Evolutionary conservation across 2,113 vertebrate genomes (phyloP).

Genomic region (Calidris pygmaea): DNA sequence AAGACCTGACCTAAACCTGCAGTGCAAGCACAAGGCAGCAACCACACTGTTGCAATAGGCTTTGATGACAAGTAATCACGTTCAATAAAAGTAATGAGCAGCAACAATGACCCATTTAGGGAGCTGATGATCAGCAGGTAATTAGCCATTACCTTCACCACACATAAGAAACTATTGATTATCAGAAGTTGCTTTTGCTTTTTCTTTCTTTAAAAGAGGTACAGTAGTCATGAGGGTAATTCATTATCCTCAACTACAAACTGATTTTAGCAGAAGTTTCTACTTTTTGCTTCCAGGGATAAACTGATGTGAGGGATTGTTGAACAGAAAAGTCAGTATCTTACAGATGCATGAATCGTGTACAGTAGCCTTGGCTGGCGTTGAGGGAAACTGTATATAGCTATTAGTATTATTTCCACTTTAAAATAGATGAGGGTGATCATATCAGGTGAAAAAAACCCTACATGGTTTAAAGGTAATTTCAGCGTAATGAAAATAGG

Average conservation of each 20-base stretch:
- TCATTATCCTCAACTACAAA: not conserved
- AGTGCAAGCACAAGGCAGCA: not conserved
- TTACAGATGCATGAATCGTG: not conserved
- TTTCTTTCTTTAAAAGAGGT: not conserved
- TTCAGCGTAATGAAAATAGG: not conserved
- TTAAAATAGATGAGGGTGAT: not conserved
- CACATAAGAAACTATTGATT: not conserved
- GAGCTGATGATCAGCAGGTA: slow-evolving; percentile 16
- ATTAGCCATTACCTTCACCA: slow-evolving; percentile 6
- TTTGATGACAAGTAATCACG: slow-evolving; percentile 27
- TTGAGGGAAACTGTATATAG: not conserved
- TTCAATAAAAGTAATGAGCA: slow-evolving; percentile 51
- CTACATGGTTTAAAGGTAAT: not conserved
- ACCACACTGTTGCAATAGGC: not conserved
- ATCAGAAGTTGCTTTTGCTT: not conserved
- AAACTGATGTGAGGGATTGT: not conserved
- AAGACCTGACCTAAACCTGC: slow-evolving; percentile 28
- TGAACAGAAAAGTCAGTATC: not conserved
- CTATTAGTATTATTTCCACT: not conserved
- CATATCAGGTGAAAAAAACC: not conserved
- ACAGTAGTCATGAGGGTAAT: not conserved
- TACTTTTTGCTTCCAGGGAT: not conserved
- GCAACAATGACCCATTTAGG: not conserved
- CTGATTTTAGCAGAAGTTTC: not conserved
- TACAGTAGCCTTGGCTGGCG: not conserved